Evolutionary conservation across 2,888 invertebrate species (phyloP).

Genomic region (Helicoverpa assulta): DNA sequence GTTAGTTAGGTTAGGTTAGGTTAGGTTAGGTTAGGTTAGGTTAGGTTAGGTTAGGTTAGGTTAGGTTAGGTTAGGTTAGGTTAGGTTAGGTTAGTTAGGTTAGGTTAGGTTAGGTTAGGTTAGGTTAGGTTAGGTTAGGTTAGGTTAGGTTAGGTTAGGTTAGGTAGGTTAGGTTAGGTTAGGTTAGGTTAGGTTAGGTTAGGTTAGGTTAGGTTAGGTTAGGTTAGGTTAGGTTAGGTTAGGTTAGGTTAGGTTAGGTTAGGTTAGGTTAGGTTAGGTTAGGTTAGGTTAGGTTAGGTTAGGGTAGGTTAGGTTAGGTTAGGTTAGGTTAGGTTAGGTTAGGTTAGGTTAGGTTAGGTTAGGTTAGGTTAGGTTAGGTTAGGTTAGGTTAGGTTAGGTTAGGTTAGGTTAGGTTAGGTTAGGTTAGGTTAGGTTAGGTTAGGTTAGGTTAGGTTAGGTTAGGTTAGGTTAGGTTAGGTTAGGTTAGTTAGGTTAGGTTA

Average conservation of each 20-base stretch:
- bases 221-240: slow-evolving; percentile 55
- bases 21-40: no score
- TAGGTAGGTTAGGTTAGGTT: no score
- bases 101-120: slow-evolving; percentile 46
- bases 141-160: slow-evolving; percentile 57
- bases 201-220: slow-evolving; percentile 52
- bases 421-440: slow-evolving; percentile 57
- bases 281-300: slow-evolving; percentile 41
- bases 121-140: slow-evolving; percentile 50
- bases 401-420: slow-evolving; percentile 52
- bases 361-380: slow-evolving; percentile 52
- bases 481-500: slow-evolving; percentile 52
- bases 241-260: slow-evolving; percentile 57
- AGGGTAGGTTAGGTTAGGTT: no score
- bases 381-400: slow-evolving; percentile 45
- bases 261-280: slow-evolving; percentile 51
- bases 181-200: slow-evolving; percentile 27
- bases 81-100: slow-evolving; percentile 42
- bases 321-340: slow-evolving; percentile 51
- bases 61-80: slow-evolving; percentile 48
- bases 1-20: no score
- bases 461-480: slow-evolving; percentile 58
- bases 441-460: slow-evolving; percentile 58
- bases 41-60: slow-evolving; percentile 52
- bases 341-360: slow-evolving; percentile 52